Conservation (phyloP, 2,888 invertebrate species). For the Scaptomyza tumidula region DNA sequence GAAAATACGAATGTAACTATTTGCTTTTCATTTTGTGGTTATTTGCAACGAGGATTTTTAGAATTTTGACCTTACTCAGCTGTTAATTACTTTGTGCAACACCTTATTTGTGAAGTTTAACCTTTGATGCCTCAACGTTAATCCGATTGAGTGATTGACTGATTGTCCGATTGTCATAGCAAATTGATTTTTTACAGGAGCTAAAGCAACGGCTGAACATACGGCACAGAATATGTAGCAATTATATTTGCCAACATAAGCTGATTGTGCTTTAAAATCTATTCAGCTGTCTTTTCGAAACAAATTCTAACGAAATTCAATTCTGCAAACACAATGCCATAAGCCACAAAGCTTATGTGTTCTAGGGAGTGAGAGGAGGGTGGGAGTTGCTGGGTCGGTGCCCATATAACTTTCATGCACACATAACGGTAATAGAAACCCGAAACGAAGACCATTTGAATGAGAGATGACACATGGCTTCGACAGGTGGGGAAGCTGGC, state of each 20-base stretch:
- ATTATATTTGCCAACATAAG: conserved; percentile 16
- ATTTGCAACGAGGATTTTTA: too few species aligned
- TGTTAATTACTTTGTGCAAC: too few species aligned
- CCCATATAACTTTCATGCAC: conserved; percentile 38
- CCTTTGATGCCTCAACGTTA: neutral
- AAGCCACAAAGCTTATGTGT: conserved; percentile 12
- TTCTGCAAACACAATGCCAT: conserved; percentile 33
- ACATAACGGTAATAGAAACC: conserved; percentile 41
- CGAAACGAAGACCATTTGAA: conserved; percentile 42
- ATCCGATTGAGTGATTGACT: conserved; percentile 20
- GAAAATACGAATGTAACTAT: too few species aligned
- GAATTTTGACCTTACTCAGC: too few species aligned
- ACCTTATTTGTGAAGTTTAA: too few species aligned
- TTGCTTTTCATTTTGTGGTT: too few species aligned
- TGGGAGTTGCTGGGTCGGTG: conserved; percentile 5
- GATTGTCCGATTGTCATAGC: conserved; percentile 5
- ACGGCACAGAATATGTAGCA: conserved; percentile 8
- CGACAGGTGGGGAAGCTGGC: neutral
- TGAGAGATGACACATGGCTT: conserved; percentile 27
- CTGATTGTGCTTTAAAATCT: conserved; percentile 4
- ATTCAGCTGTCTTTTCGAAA: conserved; percentile 10
- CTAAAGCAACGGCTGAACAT: neutral
- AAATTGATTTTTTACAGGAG: conserved; percentile 20
- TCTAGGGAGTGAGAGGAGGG: neutral
- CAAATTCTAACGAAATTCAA: conserved; percentile 20